Base-by-base conservation (phyloP, 2,797 vertebrate genomes). In the Tachyglossus aculeatus region DNA sequence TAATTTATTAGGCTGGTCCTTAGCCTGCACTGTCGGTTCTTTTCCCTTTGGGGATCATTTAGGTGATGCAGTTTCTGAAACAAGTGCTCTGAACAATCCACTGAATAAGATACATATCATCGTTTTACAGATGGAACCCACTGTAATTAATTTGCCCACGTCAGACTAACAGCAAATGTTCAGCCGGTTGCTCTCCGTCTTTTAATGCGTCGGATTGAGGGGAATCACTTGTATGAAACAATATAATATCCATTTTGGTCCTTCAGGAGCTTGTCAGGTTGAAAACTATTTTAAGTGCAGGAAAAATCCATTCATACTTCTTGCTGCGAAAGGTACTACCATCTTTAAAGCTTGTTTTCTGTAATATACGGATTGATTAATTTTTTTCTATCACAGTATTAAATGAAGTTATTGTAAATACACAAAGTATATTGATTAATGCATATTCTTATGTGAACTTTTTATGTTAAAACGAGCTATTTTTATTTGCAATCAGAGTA, bases 311-410 rank as follows among this genome's bases (percentile, higher is more conserved):
- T 67, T 13, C 72, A 45, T 72, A 67, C 86, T 39, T 72, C 71
- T 68, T 73, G 61, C 58, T 84, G 18, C 83, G 29, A 70, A 67
- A 87, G 62, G 53, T 86, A 80, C 78, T 25, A 56, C 69, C 82
- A 84, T 77, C 66, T 78, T 87, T 44, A 76, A 74, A 54, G 2
- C 73, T 73, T 71, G 54, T 8, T 86, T 85, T 84, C 63, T 88
- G 64, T 78, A 86, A 69, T 29, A 75, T 81, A 78, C 86, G 78
- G 78, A 86, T 53, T 63, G 68, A 67, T 59, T 78, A 27, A 53
- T 82, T 84, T 84, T 88, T 91, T 85, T 85, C 73, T 82, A 83
- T 83, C 71, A 67, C 88, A 90, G 89, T 91, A 74, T 93, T 92
- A 90, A 77, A 77, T 78, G 63, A 41, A 61, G 71, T 60, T 83